Conservation (phyloP, 92 coral and sea anemone genomes). For the Paragorgia papillata region DNA sequence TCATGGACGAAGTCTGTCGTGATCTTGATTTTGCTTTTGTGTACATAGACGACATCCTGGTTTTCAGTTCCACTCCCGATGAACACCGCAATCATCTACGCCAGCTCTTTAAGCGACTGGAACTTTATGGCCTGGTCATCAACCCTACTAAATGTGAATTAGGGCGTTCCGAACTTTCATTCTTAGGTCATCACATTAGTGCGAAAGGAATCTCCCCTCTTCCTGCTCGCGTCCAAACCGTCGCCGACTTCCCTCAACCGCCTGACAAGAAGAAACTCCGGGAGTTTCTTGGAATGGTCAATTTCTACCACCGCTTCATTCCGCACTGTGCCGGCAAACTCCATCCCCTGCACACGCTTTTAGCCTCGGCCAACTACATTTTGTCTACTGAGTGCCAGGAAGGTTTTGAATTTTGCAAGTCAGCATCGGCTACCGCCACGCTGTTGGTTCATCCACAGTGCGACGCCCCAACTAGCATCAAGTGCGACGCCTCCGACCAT, state of each 20-base stretch:
- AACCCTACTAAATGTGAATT: neutral
- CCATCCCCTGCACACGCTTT: slow-evolving; percentile 16
- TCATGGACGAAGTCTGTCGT: slow-evolving; percentile 32
- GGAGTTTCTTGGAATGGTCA: slow-evolving; percentile 10
- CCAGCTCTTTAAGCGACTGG: too few species aligned
- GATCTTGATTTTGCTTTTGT: slow-evolving; percentile 10
- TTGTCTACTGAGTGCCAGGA: slow-evolving; percentile 22
- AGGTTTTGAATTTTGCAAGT: slow-evolving; percentile 23
- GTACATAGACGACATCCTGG: slow-evolving; percentile 13
- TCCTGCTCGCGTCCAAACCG: too few species aligned
- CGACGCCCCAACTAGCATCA: slow-evolving; percentile 39
- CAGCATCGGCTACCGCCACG: slow-evolving; percentile 14
- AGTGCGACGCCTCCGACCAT: slow-evolving; percentile 19
- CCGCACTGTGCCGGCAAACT: neutral
- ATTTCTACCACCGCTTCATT: neutral
- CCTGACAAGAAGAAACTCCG: too few species aligned
- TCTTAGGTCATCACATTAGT: too few species aligned
- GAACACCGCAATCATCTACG: too few species aligned
- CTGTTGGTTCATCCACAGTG: slow-evolving; percentile 44
- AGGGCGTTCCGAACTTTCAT: too few species aligned
- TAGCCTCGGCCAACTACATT: neutral
- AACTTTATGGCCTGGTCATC: too few species aligned
- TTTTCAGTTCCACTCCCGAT: too few species aligned
- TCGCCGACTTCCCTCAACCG: too few species aligned
- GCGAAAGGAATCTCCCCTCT: too few species aligned